Evolutionary conservation across 2,113 vertebrate genomes (phyloP).

Genomic region (Grammomys surdaster): DNA sequence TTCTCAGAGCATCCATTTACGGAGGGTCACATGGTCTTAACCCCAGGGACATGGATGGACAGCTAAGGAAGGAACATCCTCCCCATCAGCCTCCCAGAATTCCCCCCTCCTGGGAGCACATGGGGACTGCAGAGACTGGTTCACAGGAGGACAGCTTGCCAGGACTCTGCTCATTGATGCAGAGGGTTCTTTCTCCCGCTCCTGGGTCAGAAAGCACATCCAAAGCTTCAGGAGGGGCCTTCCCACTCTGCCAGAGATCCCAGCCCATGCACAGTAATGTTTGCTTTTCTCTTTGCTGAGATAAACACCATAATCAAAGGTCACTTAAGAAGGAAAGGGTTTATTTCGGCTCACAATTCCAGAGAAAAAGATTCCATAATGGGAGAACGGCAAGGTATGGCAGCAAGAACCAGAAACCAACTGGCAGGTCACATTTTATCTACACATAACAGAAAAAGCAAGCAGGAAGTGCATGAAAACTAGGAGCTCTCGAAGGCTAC

Average conservation of each 20-base stretch:
- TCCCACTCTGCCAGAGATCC: background rate
- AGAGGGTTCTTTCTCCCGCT: background rate
- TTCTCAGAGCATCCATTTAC: background rate
- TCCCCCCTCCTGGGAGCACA: background rate
- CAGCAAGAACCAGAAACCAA: background rate
- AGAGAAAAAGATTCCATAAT: background rate
- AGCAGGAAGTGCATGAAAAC: background rate
- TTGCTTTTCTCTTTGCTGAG: background rate
- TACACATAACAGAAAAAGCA: background rate
- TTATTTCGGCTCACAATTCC: background rate
- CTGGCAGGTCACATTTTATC: background rate
- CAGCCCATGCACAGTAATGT: background rate
- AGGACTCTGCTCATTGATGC: background rate
- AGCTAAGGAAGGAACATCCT: background rate
- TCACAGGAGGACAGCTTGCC: background rate
- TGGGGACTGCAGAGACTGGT: background rate
- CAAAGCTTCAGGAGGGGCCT: background rate
- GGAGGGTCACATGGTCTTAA: background rate
- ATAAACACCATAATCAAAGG: background rate
- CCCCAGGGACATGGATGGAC: background rate
- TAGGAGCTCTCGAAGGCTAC: background rate
- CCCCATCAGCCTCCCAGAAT: background rate
- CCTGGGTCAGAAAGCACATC: background rate
- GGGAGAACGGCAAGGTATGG: background rate
- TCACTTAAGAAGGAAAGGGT: background rate